A percentile compares a stretch with the other conserved stretches of the same genome.
These are phyloP conservation scores for Alviniconcha strummeri DNA, from an alignment of 2,888 invertebrate genomes.

Conservation along the genomic window DNA sequence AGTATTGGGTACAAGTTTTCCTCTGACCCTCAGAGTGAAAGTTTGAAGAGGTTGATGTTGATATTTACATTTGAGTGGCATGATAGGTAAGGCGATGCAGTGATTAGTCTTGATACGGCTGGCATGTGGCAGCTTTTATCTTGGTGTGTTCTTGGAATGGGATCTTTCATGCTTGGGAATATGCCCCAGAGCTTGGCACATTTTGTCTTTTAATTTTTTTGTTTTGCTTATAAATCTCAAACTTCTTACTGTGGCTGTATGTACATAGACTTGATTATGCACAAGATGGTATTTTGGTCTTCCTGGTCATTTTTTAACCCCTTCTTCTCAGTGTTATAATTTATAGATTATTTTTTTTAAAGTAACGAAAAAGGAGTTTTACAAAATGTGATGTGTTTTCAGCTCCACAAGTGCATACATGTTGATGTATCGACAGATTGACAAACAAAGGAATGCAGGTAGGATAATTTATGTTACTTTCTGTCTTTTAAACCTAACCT, in stretches of 20 bases:
- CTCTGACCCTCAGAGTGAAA: too few relatives aligned
- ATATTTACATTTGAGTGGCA: too few relatives aligned
- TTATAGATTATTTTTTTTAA: not conserved
- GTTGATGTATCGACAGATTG: conserved; percentile 88
- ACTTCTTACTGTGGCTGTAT: too few relatives aligned
- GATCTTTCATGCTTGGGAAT: not conserved
- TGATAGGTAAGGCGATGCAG: too few relatives aligned
- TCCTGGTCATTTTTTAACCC: not conserved
- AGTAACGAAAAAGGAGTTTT: not conserved
- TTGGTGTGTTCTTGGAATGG: not conserved
- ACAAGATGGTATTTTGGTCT: too few relatives aligned
- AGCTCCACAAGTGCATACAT: conserved; percentile 91
- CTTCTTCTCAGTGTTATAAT: not conserved
- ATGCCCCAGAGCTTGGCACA: not conserved
- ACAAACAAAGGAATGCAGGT: conserved; percentile 71
- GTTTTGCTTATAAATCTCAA: not conserved
- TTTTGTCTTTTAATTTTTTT: not conserved
- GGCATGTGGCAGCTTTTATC: too few relatives aligned
- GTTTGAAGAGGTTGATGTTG: too few relatives aligned
- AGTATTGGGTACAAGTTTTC: too few relatives aligned
- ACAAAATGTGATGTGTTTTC: conserved; percentile 18
- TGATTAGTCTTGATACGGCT: too few relatives aligned
- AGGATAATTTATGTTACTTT: conserved; percentile 26
- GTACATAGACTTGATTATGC: too few relatives aligned
- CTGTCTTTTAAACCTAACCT: too few relatives aligned